Conservation (phyloP, 2,888 invertebrate species). For the Anoncus sp. region DNA sequence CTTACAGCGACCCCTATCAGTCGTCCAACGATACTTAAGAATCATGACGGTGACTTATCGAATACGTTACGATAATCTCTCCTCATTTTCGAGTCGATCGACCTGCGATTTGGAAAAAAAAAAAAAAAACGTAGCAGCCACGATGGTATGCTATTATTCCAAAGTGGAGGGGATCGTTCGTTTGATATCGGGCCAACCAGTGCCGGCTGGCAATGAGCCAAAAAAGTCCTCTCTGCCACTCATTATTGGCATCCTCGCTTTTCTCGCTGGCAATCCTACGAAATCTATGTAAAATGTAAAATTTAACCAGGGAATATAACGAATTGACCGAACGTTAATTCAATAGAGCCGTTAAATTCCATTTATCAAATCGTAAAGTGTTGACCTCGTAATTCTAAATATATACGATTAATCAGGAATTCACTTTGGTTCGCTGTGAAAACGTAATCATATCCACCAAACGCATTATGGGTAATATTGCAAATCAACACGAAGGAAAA, state of each 20-base stretch:
- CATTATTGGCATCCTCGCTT: slow-evolving; percentile 36
- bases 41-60: slow-evolving; percentile 20
- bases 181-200: slow-evolving; percentile 33
- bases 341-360: background rate
- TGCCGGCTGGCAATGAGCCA: slow-evolving; percentile 48
- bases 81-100: slow-evolving; percentile 20
- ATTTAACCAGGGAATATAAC: slow-evolving; percentile 25
- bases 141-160: slow-evolving; percentile 13
- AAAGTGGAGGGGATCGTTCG: slow-evolving; percentile 12
- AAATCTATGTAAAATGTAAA: slow-evolving; percentile 27
- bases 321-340: slow-evolving; percentile 27
- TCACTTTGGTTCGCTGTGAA: background rate
- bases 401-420: background rate
- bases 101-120: slow-evolving; percentile 4
- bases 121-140: slow-evolving; percentile 12
- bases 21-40: background rate
- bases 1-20: background rate
- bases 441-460: background rate
- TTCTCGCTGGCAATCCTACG: slow-evolving; percentile 14
- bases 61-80: slow-evolving; percentile 35
- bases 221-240: slow-evolving; percentile 30
- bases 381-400: background rate
- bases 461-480: background rate
- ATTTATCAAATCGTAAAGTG: background rate
- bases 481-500: background rate